Conservation (phyloP, 2,888 invertebrate genomes). For the Drosophila flavopinicola region DNA sequence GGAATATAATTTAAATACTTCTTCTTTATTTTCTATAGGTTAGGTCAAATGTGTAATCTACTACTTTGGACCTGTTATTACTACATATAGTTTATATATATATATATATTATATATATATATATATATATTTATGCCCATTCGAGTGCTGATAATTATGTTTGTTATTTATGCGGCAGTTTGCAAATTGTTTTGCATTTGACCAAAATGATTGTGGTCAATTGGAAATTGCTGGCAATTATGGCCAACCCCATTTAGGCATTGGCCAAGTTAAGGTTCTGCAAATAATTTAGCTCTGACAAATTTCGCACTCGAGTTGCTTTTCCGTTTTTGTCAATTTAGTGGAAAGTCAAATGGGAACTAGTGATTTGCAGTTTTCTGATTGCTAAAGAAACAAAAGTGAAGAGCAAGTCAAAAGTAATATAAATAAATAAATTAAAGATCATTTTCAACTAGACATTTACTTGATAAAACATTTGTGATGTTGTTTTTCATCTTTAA, state of each 20-base stretch:
- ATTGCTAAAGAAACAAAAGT: too few relatives aligned
- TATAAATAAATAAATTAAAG: too few relatives aligned
- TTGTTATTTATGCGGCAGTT: constrained; percentile 53
- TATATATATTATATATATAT: not conserved
- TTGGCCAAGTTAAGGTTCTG: constrained; percentile 15
- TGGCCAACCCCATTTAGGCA: constrained; percentile 12
- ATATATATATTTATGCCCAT: not conserved
- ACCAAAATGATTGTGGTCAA: constrained; percentile 26
- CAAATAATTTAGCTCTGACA: constrained; percentile 19
- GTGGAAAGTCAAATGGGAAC: not conserved
- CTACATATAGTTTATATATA: not conserved
- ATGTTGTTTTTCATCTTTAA: too few relatives aligned
- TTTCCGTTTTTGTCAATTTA: constrained; percentile 12
- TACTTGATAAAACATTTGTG: too few relatives aligned
- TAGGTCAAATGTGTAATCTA: too few relatives aligned
- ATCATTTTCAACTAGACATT: too few relatives aligned
- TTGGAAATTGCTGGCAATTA: constrained; percentile 42
- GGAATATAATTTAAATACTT: too few relatives aligned
- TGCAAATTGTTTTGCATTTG: constrained; percentile 31
- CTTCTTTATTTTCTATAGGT: too few relatives aligned
- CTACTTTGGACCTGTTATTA: not conserved
- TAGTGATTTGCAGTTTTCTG: constrained; percentile 1
- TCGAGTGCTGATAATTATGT: constrained; percentile 38
- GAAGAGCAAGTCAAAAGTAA: too few relatives aligned
- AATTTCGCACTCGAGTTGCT: constrained; percentile 26